Conservation (phyloP, 37 sponge, comb jelly and placozoan genomes). For the Tethya wilhelma region DNA sequence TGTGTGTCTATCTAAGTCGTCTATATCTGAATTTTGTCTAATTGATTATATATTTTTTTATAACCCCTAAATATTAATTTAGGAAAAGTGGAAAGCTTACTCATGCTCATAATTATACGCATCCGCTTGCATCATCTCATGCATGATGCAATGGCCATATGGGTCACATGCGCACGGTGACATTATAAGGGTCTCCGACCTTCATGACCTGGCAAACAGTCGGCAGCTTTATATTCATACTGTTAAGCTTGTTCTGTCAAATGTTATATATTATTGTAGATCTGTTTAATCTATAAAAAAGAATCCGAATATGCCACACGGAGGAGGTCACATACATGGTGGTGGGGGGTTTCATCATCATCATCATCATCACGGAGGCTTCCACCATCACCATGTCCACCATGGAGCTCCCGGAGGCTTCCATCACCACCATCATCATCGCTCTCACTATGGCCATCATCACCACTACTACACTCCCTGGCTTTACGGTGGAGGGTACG, state of each 20-base stretch:
- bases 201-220: not conserved
- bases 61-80: no score
- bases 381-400: conserved; percentile 10
- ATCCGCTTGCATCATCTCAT: not conserved
- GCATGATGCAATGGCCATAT: no score
- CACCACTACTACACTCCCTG: not conserved
- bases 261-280: not conserved
- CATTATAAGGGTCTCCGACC: not conserved
- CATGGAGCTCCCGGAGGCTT: not conserved
- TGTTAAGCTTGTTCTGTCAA: not conserved
- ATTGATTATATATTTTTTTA: not conserved
- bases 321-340: conserved; percentile 13
- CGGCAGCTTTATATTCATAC: not conserved
- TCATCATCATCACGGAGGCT: conserved; percentile 8
- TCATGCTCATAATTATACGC: no score
- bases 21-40: not conserved
- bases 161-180: no score
- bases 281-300: not conserved
- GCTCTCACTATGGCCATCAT: conserved; percentile 1
- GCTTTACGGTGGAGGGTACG: not conserved
- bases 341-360: conserved; percentile 15
- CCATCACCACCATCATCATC: conserved; percentile 18
- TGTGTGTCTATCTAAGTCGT: not conserved
- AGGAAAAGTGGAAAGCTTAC: no score
- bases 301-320: conserved; percentile 18